Evolutionary conservation across 2,113 vertebrate genomes (phyloP).

Genomic region (Amblyornis subalaris): DNA sequence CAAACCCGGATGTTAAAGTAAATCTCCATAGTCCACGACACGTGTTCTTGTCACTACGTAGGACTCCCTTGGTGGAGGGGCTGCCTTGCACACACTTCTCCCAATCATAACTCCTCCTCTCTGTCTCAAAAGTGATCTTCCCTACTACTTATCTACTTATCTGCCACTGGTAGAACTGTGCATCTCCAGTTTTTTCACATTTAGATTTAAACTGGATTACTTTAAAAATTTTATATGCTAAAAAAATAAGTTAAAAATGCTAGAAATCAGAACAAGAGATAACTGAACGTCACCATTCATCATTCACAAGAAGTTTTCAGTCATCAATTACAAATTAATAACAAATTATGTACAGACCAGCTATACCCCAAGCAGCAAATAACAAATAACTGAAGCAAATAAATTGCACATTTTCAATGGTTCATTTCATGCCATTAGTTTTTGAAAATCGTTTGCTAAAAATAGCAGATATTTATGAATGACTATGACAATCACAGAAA

Average conservation of each 20-base stretch:
- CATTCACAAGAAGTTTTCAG: neutral
- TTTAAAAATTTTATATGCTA: neutral
- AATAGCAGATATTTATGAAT: neutral
- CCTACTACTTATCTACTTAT: neutral
- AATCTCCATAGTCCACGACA: neutral
- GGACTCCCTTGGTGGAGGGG: neutral
- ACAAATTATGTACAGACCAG: neutral
- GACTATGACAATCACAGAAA: neutral
- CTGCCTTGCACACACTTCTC: neutral
- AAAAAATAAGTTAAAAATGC: neutral
- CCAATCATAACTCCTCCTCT: neutral
- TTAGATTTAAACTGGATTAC: neutral
- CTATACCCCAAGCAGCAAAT: neutral
- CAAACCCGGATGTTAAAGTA: neutral
- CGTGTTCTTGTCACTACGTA: neutral
- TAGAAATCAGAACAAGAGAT: neutral
- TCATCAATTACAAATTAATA: neutral
- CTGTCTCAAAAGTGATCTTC: neutral
- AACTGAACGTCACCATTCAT: neutral
- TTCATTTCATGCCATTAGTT: neutral
- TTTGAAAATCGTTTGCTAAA: constrained; percentile 4
- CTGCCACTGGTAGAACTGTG: neutral
- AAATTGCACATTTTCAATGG: neutral
- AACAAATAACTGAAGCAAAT: constrained; percentile 8
- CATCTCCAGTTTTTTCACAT: neutral